phyloP scores from a whole-genome alignment of 2,888 invertebrate genomes.

The Bedellia somnulentella region DNA sequence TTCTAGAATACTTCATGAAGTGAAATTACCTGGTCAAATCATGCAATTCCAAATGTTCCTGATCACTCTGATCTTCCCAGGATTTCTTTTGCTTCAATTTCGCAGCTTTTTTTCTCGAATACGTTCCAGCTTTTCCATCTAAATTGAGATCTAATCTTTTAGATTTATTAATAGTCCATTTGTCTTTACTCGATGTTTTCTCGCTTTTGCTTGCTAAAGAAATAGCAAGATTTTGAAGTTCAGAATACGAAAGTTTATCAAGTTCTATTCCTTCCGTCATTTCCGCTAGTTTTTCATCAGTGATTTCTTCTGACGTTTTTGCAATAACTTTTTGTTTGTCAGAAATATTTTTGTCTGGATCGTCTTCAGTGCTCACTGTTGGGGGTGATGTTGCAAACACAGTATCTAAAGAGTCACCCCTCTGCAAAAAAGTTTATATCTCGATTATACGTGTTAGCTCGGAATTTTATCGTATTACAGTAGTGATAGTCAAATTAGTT shows the following conservation, averaged over 20 bases:
- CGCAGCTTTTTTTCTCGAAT: conserved; percentile 48
- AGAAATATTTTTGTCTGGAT: conserved; percentile 11
- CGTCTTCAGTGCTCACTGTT: conserved; percentile 32
- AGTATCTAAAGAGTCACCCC: conserved; percentile 69
- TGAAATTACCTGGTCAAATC: conserved; percentile 57
- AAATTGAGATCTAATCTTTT: conserved; percentile 44
- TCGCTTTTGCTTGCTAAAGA: conserved; percentile 31
- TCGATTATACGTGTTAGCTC: not conserved
- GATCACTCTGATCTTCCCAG: conserved; percentile 73
- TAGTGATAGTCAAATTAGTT: too few relatives aligned
- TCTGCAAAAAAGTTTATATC: conserved; percentile 50
- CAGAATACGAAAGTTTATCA: conserved; percentile 40
- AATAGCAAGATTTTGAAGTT: conserved; percentile 46
- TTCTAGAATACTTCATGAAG: too few relatives aligned
- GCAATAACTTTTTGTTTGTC: conserved; percentile 12
- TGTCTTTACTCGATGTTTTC: conserved; percentile 50
- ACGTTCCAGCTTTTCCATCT: conserved; percentile 50
- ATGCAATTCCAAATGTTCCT: conserved; percentile 69
- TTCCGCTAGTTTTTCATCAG: conserved; percentile 41
- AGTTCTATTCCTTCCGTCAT: conserved; percentile 43
- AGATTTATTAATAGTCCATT: conserved; percentile 41
- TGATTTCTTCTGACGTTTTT: conserved; percentile 20
- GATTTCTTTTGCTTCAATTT: conserved; percentile 59
- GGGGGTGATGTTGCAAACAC: conserved; percentile 67
- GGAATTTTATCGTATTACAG: too few relatives aligned